Evolutionary conservation across 2,797 vertebrate genomes (phyloP).

Genomic region (Merluccius polli): DNA sequence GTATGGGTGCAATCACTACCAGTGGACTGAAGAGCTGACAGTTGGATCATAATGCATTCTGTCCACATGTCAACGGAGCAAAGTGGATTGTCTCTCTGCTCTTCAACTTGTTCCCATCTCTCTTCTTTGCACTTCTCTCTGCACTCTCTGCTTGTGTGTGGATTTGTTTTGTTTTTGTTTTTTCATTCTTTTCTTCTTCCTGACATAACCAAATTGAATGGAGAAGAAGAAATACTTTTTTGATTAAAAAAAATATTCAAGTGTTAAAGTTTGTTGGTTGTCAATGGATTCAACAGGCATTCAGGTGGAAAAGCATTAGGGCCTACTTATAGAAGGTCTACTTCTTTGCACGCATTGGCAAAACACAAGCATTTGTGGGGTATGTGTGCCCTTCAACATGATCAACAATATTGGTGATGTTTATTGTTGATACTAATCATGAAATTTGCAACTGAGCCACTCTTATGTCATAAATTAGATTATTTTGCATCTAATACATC

Average conservation of each 20-base stretch:
- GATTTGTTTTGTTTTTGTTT: background rate
- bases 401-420: background rate
- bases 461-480: background rate
- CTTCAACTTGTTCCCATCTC: constrained; percentile 24
- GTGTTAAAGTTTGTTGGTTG: background rate
- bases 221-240: constrained; percentile 65
- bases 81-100: constrained; percentile 51
- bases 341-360: too few species aligned
- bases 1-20: constrained; percentile 51
- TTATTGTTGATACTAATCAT: background rate
- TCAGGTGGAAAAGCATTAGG: background rate
- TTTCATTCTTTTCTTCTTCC: constrained; percentile 31
- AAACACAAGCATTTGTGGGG: too few species aligned
- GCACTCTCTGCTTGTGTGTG: constrained; percentile 13
- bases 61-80: constrained; percentile 33
- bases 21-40: constrained; percentile 60
- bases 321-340: background rate
- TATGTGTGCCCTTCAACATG: too few species aligned
- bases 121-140: background rate
- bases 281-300: background rate
- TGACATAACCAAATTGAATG: constrained; percentile 58
- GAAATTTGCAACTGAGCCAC: background rate
- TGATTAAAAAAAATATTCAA: constrained; percentile 15
- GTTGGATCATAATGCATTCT: constrained; percentile 64
- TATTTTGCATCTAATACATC: background rate